A percentile compares a stretch with the other conserved stretches of the same genome.
Evolutionary conservation across 1,140 invertebrate genomes (phyloP).

Genomic region (Leptonema lineaticorne): DNA sequence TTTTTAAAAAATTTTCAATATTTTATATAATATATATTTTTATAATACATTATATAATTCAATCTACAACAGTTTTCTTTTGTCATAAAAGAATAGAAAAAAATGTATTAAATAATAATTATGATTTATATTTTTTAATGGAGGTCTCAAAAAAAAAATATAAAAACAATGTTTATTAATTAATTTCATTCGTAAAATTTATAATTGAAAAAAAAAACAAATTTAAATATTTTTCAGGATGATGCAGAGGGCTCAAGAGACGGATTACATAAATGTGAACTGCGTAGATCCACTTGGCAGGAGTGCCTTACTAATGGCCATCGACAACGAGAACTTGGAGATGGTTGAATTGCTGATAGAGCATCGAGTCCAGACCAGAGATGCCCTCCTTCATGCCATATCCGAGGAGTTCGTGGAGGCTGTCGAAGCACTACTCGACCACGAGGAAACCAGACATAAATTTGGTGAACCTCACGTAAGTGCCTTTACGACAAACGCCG

Average conservation of each 20-base stretch:
- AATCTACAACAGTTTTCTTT: too few species aligned
- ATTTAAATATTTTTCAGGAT: constrained; percentile 69
- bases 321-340: constrained; percentile 98
- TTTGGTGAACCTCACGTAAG: constrained; percentile 81
- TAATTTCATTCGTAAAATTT: neutral
- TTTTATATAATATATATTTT: too few species aligned
- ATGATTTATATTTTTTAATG: too few species aligned
- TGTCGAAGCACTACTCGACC: constrained; percentile 91
- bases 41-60: too few species aligned
- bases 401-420: constrained; percentile 98
- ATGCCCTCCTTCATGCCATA: constrained; percentile 94
- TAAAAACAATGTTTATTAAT: too few species aligned
- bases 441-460: constrained; percentile 81
- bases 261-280: constrained; percentile 89
- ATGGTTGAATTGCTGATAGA: constrained; percentile 96
- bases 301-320: constrained; percentile 91
- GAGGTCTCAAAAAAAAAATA: too few species aligned
- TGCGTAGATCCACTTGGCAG: constrained; percentile 94
- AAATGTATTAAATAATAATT: too few species aligned
- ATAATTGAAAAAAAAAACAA: too few species aligned
- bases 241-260: constrained; percentile 75
- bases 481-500: neutral
- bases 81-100: too few species aligned
- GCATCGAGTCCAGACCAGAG: constrained; percentile 83
- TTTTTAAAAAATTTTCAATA: too few species aligned